Base-by-base conservation (phyloP, 2,797 vertebrate species). In the Manis javanica region DNA sequence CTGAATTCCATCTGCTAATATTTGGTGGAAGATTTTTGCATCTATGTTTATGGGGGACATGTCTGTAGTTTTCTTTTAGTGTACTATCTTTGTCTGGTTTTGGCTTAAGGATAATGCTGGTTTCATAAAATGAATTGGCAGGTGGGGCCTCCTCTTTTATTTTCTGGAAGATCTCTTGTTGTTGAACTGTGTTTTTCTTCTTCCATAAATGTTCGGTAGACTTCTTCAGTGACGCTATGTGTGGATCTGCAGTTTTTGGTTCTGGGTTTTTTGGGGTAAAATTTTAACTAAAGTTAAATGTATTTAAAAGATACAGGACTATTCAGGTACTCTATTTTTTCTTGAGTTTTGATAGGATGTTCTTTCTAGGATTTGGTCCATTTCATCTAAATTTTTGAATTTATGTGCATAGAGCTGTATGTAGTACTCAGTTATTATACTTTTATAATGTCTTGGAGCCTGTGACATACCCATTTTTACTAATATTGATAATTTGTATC, bases 101-200 rank as follows among this genome's bases (percentile, higher is more conserved):
- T 53, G 83, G 51, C 42, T 55, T 57, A 42, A 75, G 46, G 7
- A 34, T 83, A 89, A 75, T 19, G 11, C 19, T 69, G 64, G 69
- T 13, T 95, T 91, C 74, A 66, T 61, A 88, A 82, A 95, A 63
- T 57, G 29, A 53, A 46, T 46, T 69, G 39, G n/a, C 13, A 91
- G 77, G 14, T 77, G 23, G 29, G 92, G 68, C 63, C 13, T 68
- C 21, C 21, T 87, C 26, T 87, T 90, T 21, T 66, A 26, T 39
- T 75, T 94, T 91, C 57, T 63, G 37, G 88, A 82, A 53, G 5
- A 61, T 69, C 61, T 8, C 37, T 68, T 37, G 37, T 34, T 42
- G 12, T 34, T 42, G 12, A 87, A 87, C 46, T 42, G 24, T 61
- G 23, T 2, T 77, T 81, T 77, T 81, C 69, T 93, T 93, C 34